phyloP scores from a whole-genome alignment of 1,140 invertebrate genomes.

The Rhagoletis pomonella region DNA sequence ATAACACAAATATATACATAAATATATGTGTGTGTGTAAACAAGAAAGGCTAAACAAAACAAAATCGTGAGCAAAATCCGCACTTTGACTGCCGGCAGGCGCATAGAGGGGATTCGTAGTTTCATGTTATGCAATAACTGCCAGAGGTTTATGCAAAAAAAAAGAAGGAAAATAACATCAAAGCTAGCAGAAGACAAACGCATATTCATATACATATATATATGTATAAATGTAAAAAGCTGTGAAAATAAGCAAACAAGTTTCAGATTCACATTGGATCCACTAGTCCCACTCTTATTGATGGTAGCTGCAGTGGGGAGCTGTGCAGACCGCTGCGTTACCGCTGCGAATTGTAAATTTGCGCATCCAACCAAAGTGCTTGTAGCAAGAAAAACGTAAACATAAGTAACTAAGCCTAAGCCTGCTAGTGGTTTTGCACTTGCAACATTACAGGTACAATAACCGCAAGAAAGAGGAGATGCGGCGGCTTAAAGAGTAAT shows the following conservation, averaged over 20 bases:
- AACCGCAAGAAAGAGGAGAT: background rate
- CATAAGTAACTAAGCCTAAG: background rate
- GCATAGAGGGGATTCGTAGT: background rate
- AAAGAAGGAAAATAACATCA: background rate
- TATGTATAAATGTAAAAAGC: background rate
- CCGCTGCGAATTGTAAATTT: too few relatives aligned
- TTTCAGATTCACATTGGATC: too few relatives aligned
- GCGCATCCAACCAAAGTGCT: too few relatives aligned
- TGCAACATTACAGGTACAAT: background rate
- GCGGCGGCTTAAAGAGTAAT: background rate
- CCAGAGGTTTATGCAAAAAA: background rate
- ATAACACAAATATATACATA: background rate
- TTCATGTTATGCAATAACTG: conserved; percentile 17
- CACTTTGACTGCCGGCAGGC: background rate
- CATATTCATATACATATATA: background rate
- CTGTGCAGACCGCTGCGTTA: too few relatives aligned
- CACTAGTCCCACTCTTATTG: too few relatives aligned
- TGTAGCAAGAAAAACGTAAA: background rate
- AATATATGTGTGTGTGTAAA: background rate
- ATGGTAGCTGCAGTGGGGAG: too few relatives aligned
- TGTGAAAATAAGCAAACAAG: background rate
- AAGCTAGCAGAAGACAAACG: background rate
- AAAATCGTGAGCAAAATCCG: background rate
- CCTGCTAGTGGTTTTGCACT: background rate
- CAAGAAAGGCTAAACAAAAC: background rate